Base-by-base conservation (phyloP, 2,888 invertebrate genomes). In the Philereme transversata region DNA sequence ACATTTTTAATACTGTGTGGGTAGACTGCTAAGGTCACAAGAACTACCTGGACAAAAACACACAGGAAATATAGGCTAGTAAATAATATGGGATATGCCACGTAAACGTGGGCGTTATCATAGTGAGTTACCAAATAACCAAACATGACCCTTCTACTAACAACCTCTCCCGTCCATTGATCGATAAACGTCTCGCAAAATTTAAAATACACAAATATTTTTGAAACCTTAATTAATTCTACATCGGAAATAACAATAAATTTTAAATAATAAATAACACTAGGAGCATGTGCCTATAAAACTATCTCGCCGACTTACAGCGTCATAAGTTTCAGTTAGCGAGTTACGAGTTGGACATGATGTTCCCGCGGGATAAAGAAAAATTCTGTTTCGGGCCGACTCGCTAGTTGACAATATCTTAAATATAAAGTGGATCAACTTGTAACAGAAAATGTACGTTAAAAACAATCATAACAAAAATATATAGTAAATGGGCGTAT, bases 321-420 rank as follows among this genome's bases (percentile, higher is more conserved):
- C 44, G 36, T 53, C 57, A 43, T 65, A 65, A 62, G 56, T 65
- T 57, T 59, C 51, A 62, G 55, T 61, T 58, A 55, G 61, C 45
- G 59, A 59, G 61, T 64, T 59, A 65, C 64, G 55, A 59, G 50
- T 57, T 44, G 36, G 60, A 61, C 56, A 52, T 52, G 38, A 51
- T 53, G 51, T 53, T 56, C 53, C 50, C 47, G 44, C 5, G 59
- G 57, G 57, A 60, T 62, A 43, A 43, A 48, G 48, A 56, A 57
- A 60, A 45, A 46, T 41, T 40, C 45, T 50, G 47, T 47, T 33
- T 5, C 11, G 45, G 52, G 47, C 35, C 9, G 50, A 45, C 33
- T 51, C n/a, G 35, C 22, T 51, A 41, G 41, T 53, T 49, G 38
- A 59, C 35, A 33, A 49, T 43, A 22, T 48, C 40, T 8, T 22